Percentiles rank a stretch among this genome's conserved stretches.
phyloP scores from a whole-genome alignment of 2,113 vertebrate genomes.

The Sinosuthora webbiana region DNA sequence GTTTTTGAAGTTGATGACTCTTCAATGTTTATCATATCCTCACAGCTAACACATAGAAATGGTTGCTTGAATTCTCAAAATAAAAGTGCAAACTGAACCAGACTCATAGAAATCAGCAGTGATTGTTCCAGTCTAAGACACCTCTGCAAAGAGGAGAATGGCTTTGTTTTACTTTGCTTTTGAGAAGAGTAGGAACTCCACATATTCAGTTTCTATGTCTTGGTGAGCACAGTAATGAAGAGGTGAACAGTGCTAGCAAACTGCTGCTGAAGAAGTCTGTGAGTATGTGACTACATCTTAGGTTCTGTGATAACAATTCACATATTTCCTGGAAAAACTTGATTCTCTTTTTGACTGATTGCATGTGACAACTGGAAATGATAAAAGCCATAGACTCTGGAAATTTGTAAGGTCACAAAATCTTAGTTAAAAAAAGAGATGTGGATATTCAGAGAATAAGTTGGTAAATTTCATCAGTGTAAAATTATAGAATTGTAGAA shows the following conservation, averaged over 20 bases:
- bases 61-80: neutral
- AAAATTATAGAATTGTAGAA: neutral
- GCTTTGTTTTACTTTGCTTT: neutral
- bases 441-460: neutral
- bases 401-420: neutral
- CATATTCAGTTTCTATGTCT: neutral
- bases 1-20: neutral
- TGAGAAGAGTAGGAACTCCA: neutral
- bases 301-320: neutral
- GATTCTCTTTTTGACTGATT: neutral
- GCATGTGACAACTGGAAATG: neutral
- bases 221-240: neutral
- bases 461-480: neutral
- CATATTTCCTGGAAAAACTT: neutral
- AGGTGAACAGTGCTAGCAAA: neutral
- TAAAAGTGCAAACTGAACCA: neutral
- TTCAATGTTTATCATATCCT: neutral
- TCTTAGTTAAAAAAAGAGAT: neutral
- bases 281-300: neutral
- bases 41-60: neutral
- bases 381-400: neutral
- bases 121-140: neutral
- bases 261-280: neutral
- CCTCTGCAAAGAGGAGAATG: neutral
- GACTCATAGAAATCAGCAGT: neutral